Evolutionary conservation across 1,140 invertebrate species (phyloP).

Genomic region (Diorhabda elongata): DNA sequence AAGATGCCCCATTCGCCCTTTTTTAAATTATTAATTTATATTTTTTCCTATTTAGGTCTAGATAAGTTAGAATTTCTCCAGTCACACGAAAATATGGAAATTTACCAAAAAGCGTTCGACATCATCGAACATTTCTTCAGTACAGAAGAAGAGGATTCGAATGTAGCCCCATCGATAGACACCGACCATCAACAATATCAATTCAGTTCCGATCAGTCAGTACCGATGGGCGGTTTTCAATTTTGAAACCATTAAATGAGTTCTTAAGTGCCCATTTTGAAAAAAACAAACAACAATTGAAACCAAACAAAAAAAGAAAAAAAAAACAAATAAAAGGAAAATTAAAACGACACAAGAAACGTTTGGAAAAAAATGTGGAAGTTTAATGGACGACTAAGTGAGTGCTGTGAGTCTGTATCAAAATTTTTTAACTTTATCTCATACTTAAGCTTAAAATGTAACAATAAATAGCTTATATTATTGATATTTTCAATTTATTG

Average conservation of each 20-base stretch:
- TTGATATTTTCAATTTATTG: too few relatives aligned
- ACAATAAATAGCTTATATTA: not conserved
- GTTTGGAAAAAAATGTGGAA: not conserved
- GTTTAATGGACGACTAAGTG: not conserved
- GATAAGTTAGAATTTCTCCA: slow-evolving; percentile 98
- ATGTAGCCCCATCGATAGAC: slow-evolving; percentile 74
- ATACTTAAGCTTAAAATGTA: not conserved
- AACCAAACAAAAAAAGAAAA: not conserved
- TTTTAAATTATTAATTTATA: not conserved
- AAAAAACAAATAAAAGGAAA: not conserved
- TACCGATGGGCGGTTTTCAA: slow-evolving; percentile 74
- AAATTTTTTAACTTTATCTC: not conserved
- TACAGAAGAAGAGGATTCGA: slow-evolving; percentile 83
- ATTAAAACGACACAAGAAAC: slow-evolving; percentile 4
- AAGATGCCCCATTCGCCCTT: too few relatives aligned
- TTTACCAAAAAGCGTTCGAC: slow-evolving; percentile 94
- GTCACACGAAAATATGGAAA: slow-evolving; percentile 92
- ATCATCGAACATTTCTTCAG: slow-evolving; percentile 96
- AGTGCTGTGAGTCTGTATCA: not conserved
- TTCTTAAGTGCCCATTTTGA: not conserved
- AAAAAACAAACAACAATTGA: not conserved
- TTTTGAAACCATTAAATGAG: slow-evolving; percentile 56
- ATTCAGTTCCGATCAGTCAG: slow-evolving; percentile 67
- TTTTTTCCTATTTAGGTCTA: slow-evolving; percentile 62
- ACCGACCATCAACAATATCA: slow-evolving; percentile 73